These are phyloP conservation scores for Simalia tracyae DNA, from an alignment of 2,797 vertebrate genomes.

Conservation along the genomic window DNA sequence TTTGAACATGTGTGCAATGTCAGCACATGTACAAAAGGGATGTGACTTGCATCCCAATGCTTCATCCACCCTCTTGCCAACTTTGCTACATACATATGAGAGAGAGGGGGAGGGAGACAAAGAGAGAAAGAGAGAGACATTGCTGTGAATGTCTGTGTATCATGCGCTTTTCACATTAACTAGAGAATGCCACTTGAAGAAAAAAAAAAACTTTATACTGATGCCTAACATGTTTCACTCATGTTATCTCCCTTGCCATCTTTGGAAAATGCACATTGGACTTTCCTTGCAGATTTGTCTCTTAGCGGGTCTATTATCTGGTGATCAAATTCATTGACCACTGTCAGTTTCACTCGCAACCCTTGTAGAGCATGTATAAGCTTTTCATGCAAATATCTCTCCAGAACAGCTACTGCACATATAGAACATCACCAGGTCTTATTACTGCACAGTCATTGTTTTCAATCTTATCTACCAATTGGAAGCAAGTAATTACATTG, in stretches of 20 bases:
- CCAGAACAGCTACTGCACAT: conserved; percentile 30
- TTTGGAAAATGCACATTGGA: neutral
- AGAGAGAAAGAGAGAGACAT: neutral
- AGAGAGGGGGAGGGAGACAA: neutral
- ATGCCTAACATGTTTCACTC: neutral
- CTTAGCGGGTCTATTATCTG: neutral
- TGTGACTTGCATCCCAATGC: neutral
- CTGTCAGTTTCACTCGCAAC: neutral
- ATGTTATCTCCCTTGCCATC: neutral
- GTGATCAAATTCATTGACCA: neutral
- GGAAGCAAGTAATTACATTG: conserved; percentile 45
- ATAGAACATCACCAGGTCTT: conserved; percentile 22
- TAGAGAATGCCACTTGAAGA: neutral
- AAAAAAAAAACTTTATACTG: neutral
- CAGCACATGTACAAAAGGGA: neutral
- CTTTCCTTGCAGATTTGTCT: neutral
- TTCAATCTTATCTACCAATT: conserved; percentile 30
- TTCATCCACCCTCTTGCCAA: neutral
- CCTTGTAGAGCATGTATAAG: neutral
- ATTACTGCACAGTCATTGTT: conserved; percentile 43
- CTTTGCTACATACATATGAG: neutral
- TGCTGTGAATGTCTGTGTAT: neutral
- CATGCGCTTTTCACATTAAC: neutral
- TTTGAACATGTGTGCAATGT: neutral
- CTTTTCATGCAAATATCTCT: conserved; percentile 23